Evolutionary conservation across 2,797 vertebrate species (phyloP).

Genomic region (Nyctibius grandis): DNA sequence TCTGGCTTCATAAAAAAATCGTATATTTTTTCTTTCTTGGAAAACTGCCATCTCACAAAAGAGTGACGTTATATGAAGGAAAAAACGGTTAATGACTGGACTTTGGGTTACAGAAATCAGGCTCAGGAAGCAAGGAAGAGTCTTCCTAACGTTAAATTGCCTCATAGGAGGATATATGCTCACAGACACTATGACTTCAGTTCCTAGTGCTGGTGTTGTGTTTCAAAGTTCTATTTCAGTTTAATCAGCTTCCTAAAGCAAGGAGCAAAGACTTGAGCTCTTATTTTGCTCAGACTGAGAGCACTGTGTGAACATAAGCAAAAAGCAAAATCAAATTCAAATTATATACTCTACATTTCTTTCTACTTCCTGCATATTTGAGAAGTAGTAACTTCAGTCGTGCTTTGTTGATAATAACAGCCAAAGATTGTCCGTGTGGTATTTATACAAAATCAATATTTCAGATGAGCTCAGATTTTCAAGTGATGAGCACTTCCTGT

Average conservation of each 20-base stretch:
- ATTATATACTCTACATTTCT: background rate
- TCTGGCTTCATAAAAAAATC: background rate
- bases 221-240: background rate
- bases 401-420: background rate
- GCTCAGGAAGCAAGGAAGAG: background rate
- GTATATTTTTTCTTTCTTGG: background rate
- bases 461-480: background rate
- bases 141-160: background rate
- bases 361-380: background rate
- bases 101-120: background rate
- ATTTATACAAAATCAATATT: background rate
- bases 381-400: background rate
- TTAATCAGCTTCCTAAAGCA: background rate
- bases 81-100: background rate
- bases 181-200: background rate
- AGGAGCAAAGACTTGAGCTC: background rate
- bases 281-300: background rate
- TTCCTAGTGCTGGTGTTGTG: background rate
- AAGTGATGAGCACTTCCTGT: background rate
- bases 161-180: background rate
- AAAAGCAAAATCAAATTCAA: background rate
- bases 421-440: background rate
- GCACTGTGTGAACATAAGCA: background rate
- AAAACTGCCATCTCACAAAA: background rate
- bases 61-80: background rate